Conservation (phyloP, 2,888 invertebrate genomes). For the Eilema caniola region DNA sequence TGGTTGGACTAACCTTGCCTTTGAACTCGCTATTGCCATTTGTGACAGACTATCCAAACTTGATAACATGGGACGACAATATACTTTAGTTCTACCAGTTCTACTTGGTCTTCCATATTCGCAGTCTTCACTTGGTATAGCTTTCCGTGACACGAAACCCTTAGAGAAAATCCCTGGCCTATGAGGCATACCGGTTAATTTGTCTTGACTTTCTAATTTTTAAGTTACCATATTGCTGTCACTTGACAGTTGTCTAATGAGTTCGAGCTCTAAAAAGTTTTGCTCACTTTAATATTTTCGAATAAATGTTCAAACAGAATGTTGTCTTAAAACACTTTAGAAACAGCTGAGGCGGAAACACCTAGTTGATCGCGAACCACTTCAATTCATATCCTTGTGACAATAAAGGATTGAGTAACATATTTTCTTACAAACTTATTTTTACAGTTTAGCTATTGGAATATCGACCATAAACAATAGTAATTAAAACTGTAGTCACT, state of each 20-base stretch:
- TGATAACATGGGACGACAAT: constrained; percentile 33
- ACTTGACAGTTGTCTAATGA: constrained; percentile 43
- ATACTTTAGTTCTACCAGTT: not conserved
- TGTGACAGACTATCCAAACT: constrained; percentile 51
- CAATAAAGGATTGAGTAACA: constrained; percentile 84
- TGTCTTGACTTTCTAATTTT: constrained; percentile 50
- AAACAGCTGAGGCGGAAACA: constrained; percentile 84
- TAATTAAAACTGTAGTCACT: constrained; percentile 24
- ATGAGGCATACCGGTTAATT: constrained; percentile 36
- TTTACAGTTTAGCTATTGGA: constrained; percentile 30
- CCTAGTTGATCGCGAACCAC: constrained; percentile 85
- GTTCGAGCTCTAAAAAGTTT: constrained; percentile 48
- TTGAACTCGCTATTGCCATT: constrained; percentile 52
- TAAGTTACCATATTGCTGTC: constrained; percentile 46
- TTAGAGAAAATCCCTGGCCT: constrained; percentile 42
- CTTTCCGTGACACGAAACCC: constrained; percentile 32
- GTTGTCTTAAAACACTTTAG: constrained; percentile 51
- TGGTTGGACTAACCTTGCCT: constrained; percentile 45
- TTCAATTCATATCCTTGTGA: constrained; percentile 84
- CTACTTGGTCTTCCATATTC: constrained; percentile 5
- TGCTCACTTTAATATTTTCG: constrained; percentile 40
- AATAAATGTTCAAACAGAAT: constrained; percentile 58
- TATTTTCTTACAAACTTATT: constrained; percentile 73
- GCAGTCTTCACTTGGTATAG: constrained; percentile 29
- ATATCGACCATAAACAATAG: constrained; percentile 21